A percentile compares a stretch with the other conserved stretches of the same genome.
Conservation (phyloP, 2,888 invertebrate genomes). For the Cryptus viduatorius region DNA sequence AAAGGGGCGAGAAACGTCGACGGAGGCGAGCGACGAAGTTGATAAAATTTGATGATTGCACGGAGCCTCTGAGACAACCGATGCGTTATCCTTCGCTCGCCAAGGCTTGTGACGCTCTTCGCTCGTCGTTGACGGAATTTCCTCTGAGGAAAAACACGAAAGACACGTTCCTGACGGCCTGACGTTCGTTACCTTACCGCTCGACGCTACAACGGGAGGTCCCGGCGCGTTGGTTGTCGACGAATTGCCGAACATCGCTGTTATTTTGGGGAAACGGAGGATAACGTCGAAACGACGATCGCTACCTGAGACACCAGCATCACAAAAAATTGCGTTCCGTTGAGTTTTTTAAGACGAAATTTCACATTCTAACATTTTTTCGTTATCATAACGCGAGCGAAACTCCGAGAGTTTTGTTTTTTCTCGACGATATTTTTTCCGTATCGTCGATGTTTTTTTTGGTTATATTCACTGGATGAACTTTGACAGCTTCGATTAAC, state of each 20-base stretch:
- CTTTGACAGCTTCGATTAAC: too few species aligned
- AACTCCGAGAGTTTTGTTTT: too few species aligned
- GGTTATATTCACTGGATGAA: too few species aligned
- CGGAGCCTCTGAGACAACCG: conserved; percentile 75
- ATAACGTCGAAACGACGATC: conserved; percentile 39
- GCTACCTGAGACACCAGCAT: not conserved
- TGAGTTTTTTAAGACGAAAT: too few species aligned
- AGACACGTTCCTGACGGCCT: conserved; percentile 74
- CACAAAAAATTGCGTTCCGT: not conserved
- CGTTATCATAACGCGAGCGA: too few species aligned
- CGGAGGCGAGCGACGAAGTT: conserved; percentile 37
- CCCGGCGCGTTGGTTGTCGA: conserved; percentile 79
- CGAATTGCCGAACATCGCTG: conserved; percentile 81
- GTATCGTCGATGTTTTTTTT: too few species aligned
- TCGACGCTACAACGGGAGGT: conserved; percentile 70
- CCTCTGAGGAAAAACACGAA: conserved; percentile 79
- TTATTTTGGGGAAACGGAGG: conserved; percentile 39
- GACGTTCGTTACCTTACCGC: conserved; percentile 49
- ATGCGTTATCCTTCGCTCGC: conserved; percentile 73
- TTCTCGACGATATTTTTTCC: too few species aligned
- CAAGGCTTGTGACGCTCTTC: conserved; percentile 80
- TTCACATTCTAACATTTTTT: too few species aligned
- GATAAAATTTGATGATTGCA: conserved; percentile 64
- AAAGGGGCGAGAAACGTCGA: conserved; percentile 68
- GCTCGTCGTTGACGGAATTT: conserved; percentile 64